These are phyloP conservation scores for Euura saliciscinereae DNA, from an alignment of 1,140 invertebrate genomes.

Conservation along the genomic window DNA sequence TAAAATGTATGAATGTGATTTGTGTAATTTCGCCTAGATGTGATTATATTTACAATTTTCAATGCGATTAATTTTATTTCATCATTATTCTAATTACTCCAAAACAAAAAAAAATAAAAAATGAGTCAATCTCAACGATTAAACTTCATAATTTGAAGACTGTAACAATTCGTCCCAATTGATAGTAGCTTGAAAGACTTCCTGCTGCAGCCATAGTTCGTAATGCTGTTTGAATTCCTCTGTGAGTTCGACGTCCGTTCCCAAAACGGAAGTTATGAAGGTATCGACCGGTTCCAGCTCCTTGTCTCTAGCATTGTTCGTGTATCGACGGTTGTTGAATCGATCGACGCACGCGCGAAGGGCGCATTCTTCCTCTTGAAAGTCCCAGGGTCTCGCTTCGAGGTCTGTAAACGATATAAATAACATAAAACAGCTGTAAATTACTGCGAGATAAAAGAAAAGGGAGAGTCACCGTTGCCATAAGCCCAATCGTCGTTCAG, in stretches of 20 bases:
- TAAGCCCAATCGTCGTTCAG: conserved; percentile 99
- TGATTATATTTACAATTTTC: too few species aligned
- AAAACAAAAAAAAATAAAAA: too few species aligned
- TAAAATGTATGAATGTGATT: too few species aligned
- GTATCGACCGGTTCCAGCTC: conserved; percentile 89
- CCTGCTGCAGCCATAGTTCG: conserved; percentile 93
- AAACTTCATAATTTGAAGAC: conserved; percentile 41
- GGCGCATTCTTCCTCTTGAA: conserved; percentile 97
- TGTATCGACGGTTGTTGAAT: conserved; percentile 93
- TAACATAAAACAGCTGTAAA: too few species aligned
- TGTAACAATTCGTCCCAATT: conserved; percentile 73
- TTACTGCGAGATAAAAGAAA: too few species aligned
- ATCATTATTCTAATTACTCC: too few species aligned
- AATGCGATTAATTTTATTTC: too few species aligned
- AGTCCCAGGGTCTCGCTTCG: conserved; percentile 97
- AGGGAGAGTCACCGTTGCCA: conserved; percentile 78
- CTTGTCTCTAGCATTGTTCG: conserved; percentile 57
- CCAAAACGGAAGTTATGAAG: conserved; percentile 83
- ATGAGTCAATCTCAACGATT: conserved; percentile 24
- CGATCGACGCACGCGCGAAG: conserved; percentile 91
- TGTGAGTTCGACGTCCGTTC: conserved; percentile 81
- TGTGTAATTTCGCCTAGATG: too few species aligned
- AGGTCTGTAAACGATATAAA: conserved; percentile 69
- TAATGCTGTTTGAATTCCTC: conserved; percentile 97
- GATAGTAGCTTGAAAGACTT: conserved; percentile 89